Percentiles rank a stretch among this genome's conserved stretches.
Conservation (phyloP, 2,113 vertebrate genomes). For the Scytalopus superciliaris region DNA sequence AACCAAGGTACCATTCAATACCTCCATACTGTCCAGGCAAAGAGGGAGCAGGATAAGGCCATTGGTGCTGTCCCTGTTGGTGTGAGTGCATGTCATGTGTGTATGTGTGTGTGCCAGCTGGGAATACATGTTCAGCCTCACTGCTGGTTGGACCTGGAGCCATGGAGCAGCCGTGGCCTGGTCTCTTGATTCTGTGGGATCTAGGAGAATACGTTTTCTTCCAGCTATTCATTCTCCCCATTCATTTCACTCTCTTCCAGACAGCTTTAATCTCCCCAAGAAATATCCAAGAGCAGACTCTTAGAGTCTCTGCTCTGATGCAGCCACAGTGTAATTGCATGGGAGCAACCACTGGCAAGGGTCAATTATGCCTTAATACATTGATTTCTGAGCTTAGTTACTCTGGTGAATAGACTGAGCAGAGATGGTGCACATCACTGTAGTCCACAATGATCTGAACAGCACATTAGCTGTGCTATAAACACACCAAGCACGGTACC, state of each 20-base stretch:
- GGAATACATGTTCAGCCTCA: neutral
- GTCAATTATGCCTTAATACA: neutral
- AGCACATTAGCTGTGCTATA: neutral
- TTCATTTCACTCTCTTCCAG: neutral
- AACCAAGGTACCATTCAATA: neutral
- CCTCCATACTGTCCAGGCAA: neutral
- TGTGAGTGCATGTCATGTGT: neutral
- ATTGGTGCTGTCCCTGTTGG: neutral
- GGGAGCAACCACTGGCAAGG: neutral
- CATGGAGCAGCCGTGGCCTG: fast-evolving
- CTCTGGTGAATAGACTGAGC: neutral
- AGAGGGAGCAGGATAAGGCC: neutral
- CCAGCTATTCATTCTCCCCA: neutral
- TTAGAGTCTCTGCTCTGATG: neutral
- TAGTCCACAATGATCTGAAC: neutral
- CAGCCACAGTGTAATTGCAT: neutral
- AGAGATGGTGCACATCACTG: neutral
- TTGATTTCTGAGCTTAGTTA: neutral
- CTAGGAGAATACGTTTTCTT: neutral
- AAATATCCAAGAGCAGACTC: neutral
- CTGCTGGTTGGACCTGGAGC: neutral
- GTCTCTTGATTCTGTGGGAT: neutral
- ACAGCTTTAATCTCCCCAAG: neutral
- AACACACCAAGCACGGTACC: neutral
- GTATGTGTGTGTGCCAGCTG: neutral